Conservation (phyloP, 2,888 invertebrate species). For the Papilio gigon region DNA sequence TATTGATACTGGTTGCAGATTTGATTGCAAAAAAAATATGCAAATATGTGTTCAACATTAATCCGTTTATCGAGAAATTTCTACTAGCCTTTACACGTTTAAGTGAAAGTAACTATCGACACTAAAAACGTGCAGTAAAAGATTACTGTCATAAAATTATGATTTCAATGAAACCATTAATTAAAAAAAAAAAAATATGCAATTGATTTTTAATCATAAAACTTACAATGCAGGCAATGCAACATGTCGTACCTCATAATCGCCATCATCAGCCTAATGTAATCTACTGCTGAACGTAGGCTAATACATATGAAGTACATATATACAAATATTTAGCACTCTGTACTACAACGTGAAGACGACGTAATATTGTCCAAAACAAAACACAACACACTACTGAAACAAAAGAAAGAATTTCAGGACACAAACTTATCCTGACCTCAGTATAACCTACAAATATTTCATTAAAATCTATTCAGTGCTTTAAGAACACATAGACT, state of each 20-base stretch:
- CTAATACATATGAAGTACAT: no score
- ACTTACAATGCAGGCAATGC: not conserved
- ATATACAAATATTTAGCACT: no score
- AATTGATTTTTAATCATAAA: not conserved
- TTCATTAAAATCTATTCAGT: not conserved
- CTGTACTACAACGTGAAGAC: no score
- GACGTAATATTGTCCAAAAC: no score
- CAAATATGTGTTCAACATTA: not conserved
- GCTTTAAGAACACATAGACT: not conserved
- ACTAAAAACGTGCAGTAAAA: not conserved
- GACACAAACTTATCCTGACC: no score
- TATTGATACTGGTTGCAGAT: constrained; percentile 14
- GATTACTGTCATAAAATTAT: not conserved
- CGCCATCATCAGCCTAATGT: no score
- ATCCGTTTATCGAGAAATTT: constrained; percentile 11
- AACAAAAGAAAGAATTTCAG: no score
- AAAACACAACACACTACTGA: no score
- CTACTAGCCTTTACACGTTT: not conserved
- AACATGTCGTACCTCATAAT: no score
- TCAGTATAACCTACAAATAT: no score
- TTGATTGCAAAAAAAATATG: not conserved
- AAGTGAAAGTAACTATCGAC: not conserved
- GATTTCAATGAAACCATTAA: not conserved
- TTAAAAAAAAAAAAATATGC: not conserved
- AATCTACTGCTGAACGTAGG: no score